phyloP scores from a whole-genome alignment of 2,113 vertebrate species.

The Mobula hypostoma region DNA sequence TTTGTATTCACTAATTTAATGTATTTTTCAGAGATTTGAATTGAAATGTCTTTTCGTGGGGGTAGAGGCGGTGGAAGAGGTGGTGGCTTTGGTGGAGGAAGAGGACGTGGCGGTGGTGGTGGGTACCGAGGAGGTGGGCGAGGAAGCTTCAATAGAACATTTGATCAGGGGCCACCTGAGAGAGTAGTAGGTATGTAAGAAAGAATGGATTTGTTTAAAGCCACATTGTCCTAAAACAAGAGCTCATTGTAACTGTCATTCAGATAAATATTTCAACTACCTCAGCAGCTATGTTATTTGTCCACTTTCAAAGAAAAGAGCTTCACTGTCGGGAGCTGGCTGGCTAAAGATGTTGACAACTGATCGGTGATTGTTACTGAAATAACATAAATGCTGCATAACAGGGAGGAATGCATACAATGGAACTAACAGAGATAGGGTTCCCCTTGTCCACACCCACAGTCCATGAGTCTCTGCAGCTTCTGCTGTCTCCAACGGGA shows the following conservation, averaged over 20 bases:
- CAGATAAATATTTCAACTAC: background rate
- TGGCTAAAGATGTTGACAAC: background rate
- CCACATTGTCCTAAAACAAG: background rate
- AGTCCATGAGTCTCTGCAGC: too few species aligned
- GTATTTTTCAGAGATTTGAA: slow-evolving; percentile 5
- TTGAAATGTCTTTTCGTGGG: slow-evolving; percentile 45
- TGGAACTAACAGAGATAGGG: too few species aligned
- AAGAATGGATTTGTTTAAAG: background rate
- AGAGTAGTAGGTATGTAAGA: slow-evolving; percentile 76
- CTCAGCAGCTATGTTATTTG: background rate
- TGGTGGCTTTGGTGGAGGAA: slow-evolving; percentile 57
- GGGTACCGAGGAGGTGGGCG: slow-evolving; percentile 54
- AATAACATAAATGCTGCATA: background rate
- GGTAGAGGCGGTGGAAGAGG: slow-evolving; percentile 71
- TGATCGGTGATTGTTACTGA: background rate
- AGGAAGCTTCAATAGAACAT: slow-evolving; percentile 76
- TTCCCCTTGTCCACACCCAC: too few species aligned
- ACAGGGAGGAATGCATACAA: too few species aligned
- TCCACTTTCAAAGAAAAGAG: background rate
- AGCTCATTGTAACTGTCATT: background rate
- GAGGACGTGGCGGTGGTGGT: slow-evolving; percentile 44
- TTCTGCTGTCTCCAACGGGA: too few species aligned
- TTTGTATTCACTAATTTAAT: background rate
- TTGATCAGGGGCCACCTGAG: slow-evolving; percentile 90
- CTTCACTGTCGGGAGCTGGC: background rate